Evolutionary conservation across 2,797 vertebrate genomes (phyloP).

Genomic region (Anguilla pacifica): DNA sequence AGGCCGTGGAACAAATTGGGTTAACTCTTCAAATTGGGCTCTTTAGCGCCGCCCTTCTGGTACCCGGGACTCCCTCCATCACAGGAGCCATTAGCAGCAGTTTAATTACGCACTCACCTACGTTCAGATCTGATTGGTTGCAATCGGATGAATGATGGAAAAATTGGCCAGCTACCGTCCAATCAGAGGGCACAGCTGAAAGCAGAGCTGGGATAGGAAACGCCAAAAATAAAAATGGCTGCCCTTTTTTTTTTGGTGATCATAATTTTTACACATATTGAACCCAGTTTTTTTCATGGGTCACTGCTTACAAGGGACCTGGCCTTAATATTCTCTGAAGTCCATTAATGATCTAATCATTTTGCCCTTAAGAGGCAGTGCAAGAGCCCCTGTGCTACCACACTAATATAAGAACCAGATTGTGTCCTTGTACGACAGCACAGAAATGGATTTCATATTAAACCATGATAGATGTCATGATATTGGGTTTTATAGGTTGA

Average conservation of each 20-base stretch:
- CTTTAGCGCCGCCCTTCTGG: neutral
- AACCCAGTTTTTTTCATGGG: neutral
- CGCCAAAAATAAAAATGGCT: neutral
- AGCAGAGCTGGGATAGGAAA: neutral
- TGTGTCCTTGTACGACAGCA: constrained; percentile 44
- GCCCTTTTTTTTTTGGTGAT: neutral
- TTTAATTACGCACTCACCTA: neutral
- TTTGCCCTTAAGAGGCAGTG: constrained; percentile 3
- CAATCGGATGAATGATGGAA: neutral
- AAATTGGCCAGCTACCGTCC: neutral
- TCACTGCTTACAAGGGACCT: constrained; percentile 22
- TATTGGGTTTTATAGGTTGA: constrained; percentile 50
- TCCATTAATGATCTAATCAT: constrained; percentile 13
- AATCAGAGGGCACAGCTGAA: neutral
- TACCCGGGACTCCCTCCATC: neutral
- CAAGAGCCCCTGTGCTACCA: neutral
- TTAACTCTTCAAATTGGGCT: constrained; percentile 56
- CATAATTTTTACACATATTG: neutral
- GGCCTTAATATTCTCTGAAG: neutral
- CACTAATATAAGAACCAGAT: constrained; percentile 37
- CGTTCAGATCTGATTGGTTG: neutral
- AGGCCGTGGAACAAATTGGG: constrained; percentile 66
- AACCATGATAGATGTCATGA: constrained; percentile 52
- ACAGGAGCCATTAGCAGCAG: neutral
- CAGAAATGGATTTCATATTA: constrained; percentile 54